Evolutionary conservation across 2,797 vertebrate species (phyloP), one percentile per base, ranked within the genome.

Genomic region (Squalus acanthias): DNA sequence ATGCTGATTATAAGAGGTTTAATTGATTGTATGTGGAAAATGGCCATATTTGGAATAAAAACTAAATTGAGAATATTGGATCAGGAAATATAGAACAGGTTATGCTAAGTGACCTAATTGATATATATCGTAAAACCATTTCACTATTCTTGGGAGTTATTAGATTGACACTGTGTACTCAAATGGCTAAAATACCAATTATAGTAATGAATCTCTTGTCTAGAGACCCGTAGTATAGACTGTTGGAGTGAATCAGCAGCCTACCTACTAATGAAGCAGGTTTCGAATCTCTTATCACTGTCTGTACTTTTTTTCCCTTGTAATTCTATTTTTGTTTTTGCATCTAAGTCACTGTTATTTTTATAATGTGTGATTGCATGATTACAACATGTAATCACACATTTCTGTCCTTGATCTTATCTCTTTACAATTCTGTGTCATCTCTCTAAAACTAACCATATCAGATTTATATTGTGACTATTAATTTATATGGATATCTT

Each of bases 301-400:
- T 89, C 22, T 89, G 5, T 74, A 65, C 8, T 33, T 53, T 60
- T 50, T 95, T 76, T 46, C 33, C 33, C 91, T 70, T 94, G 69
- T 29, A 76, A 50, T 96, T 76, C 50, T 82, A 63, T 70, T 74
- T 92, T 17, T 96, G 50, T 74, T 46, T 67, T 50, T 53, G 65
- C 50, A 69, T 70, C n/a, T 26, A 96, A 85, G 60, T 20, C 22
- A 46, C 82, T 92, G 88, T 69, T 96, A 72, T 70, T 92, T 74
- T 93, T 89, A 20, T 72, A n/a, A 20, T 3, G 82, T 93, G 88
- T 60, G 53, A 92, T n/a, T n/a, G 50, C 70, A 96, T 57, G 53
- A 74, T 22, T 74, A 91, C 24, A 53, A n/a, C n/a, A 63, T 22
- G 63, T 33, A 69, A 72, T 88, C 39, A 20, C 67, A n/a, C 96